Base-by-base conservation (phyloP, 2,113 vertebrate genomes). In the Pardalotus punctatus region DNA sequence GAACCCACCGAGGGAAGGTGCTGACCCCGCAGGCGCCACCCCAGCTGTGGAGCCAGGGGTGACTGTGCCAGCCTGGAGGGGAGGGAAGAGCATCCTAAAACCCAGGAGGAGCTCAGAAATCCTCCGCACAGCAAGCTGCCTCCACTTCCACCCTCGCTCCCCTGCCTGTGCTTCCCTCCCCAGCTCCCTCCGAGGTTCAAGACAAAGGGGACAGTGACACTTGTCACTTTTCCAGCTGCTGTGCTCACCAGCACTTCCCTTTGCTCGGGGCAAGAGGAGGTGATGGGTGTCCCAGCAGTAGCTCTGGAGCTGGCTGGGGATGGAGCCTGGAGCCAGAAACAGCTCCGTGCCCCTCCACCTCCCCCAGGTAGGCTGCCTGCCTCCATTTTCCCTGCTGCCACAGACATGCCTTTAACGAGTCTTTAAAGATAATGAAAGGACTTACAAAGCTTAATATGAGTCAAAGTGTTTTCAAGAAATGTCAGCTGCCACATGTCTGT, bases 381-480 rank as follows among this genome's bases (percentile, higher is more conserved):
- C 58, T 94, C 86, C 80, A 12, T 81, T 64, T 58, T 57, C 43
- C 89, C 93, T 73, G 90, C 92, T 20, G 5, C 67, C 7, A 1
- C n/a, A 92, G 88, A 33, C 56, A 4, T 27, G 82, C 94, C 86
- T 96, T 95, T 97, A 90, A 96, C 72, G 9, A 76, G 54, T 56
- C 94, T 93, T 93, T 93, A 90, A 93, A 92, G 94, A 65, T 94
- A 94, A 96, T 78, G 47, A 96, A 94, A 95, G 91, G 94, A 90
- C 82, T 80, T 92, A 70, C 45, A 95, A 96, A 94, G 96, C 95
- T 66, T 95, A 70, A 88, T 78, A 24, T 64, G 86, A 95, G 82
- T 86, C 94, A 93, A 94, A 93, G 95, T 94, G 93, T 90, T 93
- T 95, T 92, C 93, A 94, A 86, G 91, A 90, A 83, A 96, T 86